Base-by-base conservation (phyloP, 2,113 vertebrate species). In the Thomomys bottae region DNA sequence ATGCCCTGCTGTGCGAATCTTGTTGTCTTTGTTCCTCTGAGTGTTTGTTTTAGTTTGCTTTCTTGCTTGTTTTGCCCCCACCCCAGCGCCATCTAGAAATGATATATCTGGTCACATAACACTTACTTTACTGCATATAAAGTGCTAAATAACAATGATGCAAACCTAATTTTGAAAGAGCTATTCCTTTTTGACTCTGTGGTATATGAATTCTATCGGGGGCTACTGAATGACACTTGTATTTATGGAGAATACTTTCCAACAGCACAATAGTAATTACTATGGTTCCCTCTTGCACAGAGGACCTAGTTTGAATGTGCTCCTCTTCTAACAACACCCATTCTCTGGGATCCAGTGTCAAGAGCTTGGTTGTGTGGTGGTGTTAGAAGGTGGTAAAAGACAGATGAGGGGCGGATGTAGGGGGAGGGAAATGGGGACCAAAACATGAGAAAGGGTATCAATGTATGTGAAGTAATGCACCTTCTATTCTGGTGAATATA, bases 1-100 rank as follows among this genome's bases (percentile, higher is more conserved):
- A 38, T 98, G 98, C 14, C 95, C 99, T 36, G 98, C 98, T 77
- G 98, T 99, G 63, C 96, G 95, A n/a, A 26, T 32, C 17, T 80
- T 59, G 38, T 38, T 34, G 18, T 1, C 4, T 28, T 82, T 57
- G 28, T n/a, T 45, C 45, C 20, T 40, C 12, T 23, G 40, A 45
- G 20, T 34, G 18, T 34, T 34, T 78, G 38, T 36, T 72, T 63
- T 28, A 8, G 73, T 87, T 73, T 36, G 2, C 9, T 75, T 40
- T 75, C n/a, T 5, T 45, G 24, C 45, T 63, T 68, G 24, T 73
- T 72, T 94, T 70, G 59, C 68, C 63, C 70, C 34, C 63, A 30
- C 20, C 54, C 1, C 8, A 49, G 36, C 70, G 12, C 66, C 32
- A 23, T 59, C 38, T 40, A 36, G 71, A 59, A 54, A 64, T 40